Conservation (phyloP, 2,888 invertebrate genomes). For the Heliconius ethilla region DNA sequence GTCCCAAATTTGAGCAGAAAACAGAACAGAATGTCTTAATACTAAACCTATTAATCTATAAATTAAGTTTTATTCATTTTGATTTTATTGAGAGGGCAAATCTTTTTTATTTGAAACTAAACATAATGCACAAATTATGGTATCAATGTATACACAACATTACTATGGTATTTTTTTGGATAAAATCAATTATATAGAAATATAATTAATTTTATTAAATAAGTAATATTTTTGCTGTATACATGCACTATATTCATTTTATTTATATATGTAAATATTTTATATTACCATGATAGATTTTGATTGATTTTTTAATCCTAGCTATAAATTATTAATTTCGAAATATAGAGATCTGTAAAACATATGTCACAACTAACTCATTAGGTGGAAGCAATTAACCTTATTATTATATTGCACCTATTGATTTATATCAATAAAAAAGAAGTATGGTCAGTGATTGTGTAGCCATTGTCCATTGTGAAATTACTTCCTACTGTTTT, state of each 20-base stretch:
- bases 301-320: background rate
- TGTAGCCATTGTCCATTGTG: slow-evolving; percentile 4
- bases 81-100: background rate
- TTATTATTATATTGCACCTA: slow-evolving; percentile 26
- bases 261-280: background rate
- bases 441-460: background rate
- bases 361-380: slow-evolving; percentile 35
- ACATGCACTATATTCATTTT: background rate
- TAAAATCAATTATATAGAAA: background rate
- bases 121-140: too few relatives aligned
- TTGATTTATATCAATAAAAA: slow-evolving; percentile 10
- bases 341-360: slow-evolving; percentile 33
- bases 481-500: background rate
- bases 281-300: background rate
- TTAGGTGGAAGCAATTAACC: slow-evolving; percentile 42
- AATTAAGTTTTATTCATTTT: background rate
- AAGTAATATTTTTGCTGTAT: background rate
- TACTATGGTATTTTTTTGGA: background rate
- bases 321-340: background rate
- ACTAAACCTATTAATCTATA: background rate
- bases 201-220: background rate
- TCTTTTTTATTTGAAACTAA: too few relatives aligned
- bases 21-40: too few relatives aligned
- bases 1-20: too few relatives aligned
- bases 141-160: too few relatives aligned